Base-by-base conservation (phyloP, 2,797 vertebrate species). In the Onychomys leucogaster region DNA sequence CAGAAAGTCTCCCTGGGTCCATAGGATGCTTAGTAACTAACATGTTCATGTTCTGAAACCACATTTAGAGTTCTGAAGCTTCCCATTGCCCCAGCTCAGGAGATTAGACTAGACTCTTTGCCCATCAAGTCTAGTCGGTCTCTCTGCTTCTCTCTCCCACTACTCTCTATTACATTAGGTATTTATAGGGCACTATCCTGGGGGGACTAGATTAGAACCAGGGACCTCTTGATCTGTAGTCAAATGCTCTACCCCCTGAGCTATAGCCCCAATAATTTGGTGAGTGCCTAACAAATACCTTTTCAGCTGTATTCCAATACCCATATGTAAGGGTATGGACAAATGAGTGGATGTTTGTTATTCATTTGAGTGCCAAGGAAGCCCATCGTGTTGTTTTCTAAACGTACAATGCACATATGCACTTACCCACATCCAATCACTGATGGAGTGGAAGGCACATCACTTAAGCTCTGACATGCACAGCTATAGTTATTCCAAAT, bases 221-320 rank as follows among this genome's bases (percentile, higher is more conserved):
- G 95, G 97, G 95, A 98, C 97, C 92, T 97, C 96, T 97, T 98
- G 96, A 97, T 97, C 96, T 98, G 95, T 85, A 98, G 96, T 96
- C 97, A 98, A 98, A 98, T 98, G 97, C 90, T 98, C 96, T 98
- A 65, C 93, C 97, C 97, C 93, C 97, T 98, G 97, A 98, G 96
- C 97, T 97, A 98, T 92, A 96, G 94, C 85, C 94, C 97, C 88
- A 77, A 2, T 32, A 49, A 52, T 52, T 34, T 81, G 25, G n/a
- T 59, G 55, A 82, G 52, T 82, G 37, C n/a, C n/a, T 14, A 59
- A 82, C 34, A 82, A 82, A 41, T 16, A 82, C 80, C 21, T 7
- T 82, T 59, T 82, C 43, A 59, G n/a, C n/a, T 82, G 34, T 27
- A 41, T 9, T 59, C n/a, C 12, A 82, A 59, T n/a, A 80, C 49